Percentiles rank a stretch among this genome's conserved stretches.
phyloP scores from a whole-genome alignment of 2,888 invertebrate species.

The Rhynchonema sp. region DNA sequence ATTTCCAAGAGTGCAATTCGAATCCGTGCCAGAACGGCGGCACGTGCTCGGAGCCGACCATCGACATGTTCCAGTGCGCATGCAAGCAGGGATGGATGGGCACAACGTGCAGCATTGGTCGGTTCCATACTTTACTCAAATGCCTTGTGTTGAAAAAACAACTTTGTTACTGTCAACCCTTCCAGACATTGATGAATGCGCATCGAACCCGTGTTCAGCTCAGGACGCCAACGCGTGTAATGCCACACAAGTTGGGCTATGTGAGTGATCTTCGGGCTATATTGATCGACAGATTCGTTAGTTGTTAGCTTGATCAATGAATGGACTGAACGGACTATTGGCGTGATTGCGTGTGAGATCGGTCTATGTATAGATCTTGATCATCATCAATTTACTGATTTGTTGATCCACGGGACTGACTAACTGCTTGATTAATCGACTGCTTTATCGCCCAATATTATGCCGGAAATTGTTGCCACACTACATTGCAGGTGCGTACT shows the following conservation, averaged over 20 bases:
- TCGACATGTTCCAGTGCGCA: background rate
- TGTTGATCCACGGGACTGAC: too few species aligned
- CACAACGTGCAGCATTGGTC: background rate
- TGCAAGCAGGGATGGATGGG: background rate
- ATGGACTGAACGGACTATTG: too few species aligned
- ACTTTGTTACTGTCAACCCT: background rate
- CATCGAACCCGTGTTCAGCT: conserved; percentile 1
- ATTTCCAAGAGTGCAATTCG: background rate
- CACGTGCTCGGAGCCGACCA: background rate
- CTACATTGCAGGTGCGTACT: too few species aligned
- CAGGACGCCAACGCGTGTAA: background rate
- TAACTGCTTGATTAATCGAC: too few species aligned
- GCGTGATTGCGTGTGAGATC: too few species aligned
- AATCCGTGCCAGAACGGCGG: background rate
- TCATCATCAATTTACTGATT: too few species aligned
- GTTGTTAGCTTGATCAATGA: too few species aligned
- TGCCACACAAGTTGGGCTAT: too few species aligned
- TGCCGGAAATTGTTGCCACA: too few species aligned
- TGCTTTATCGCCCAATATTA: background rate
- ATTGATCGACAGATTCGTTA: too few species aligned
- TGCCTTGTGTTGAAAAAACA: background rate
- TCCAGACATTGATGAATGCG: conserved; percentile 6
- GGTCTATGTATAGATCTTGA: too few species aligned
- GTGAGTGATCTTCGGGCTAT: too few species aligned
- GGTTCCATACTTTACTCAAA: background rate